A percentile compares a stretch with the other conserved stretches of the same genome.
Conservation (phyloP, 2,113 vertebrate species). For the Monopterus albus region DNA sequence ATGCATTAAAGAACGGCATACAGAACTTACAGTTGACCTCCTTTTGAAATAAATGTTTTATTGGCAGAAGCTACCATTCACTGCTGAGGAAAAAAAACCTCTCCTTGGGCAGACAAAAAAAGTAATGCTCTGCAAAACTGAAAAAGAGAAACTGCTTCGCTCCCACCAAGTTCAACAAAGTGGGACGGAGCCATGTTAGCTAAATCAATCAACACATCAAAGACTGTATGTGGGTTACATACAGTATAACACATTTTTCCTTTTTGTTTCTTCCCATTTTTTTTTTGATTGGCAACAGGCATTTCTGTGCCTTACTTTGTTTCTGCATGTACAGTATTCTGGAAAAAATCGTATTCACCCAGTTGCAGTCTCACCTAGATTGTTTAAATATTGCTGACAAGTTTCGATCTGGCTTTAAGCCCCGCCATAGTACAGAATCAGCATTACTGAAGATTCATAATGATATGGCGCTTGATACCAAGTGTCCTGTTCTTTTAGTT, state of each 20-base stretch:
- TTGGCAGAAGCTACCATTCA: background rate
- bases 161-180: slow-evolving; percentile 59
- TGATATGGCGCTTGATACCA: too few relatives aligned
- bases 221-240: slow-evolving; percentile 10
- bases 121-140: background rate
- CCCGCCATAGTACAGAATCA: too few relatives aligned
- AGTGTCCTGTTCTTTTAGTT: too few relatives aligned
- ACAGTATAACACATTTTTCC: background rate
- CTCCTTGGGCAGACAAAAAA: background rate
- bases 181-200: slow-evolving; percentile 55
- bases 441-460: too few relatives aligned
- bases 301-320: too few relatives aligned
- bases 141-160: slow-evolving; percentile 13
- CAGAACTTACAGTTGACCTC: background rate
- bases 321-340: too few relatives aligned
- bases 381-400: too few relatives aligned
- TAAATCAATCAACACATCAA: background rate
- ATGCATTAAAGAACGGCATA: background rate
- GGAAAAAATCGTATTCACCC: too few relatives aligned
- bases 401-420: too few relatives aligned
- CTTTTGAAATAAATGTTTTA: background rate
- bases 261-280: background rate
- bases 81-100: background rate
- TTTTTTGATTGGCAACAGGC: too few relatives aligned
- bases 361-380: too few relatives aligned